phyloP scores from a whole-genome alignment of 2,113 vertebrate genomes.

The Rhynchopsitta pachyrhyncha region DNA sequence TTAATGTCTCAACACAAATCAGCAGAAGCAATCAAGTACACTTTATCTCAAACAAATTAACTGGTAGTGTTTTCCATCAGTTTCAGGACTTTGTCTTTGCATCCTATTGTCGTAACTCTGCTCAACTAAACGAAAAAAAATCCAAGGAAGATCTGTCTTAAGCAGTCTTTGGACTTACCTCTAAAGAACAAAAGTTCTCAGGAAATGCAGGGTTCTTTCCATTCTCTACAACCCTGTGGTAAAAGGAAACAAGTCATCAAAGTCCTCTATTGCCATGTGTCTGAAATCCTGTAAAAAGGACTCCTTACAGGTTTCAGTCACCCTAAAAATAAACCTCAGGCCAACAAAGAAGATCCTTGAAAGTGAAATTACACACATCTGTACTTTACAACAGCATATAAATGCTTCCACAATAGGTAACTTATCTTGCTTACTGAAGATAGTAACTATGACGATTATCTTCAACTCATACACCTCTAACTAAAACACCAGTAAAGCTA shows the following conservation, averaged over 20 bases:
- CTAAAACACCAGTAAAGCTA: not conserved
- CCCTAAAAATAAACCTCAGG: not conserved
- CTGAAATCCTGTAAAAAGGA: not conserved
- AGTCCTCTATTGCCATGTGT: constrained; percentile 15
- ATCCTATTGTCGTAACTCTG: not conserved
- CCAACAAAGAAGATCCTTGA: not conserved
- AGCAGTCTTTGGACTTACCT: constrained; percentile 15
- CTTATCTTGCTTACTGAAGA: not conserved
- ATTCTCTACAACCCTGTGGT: constrained; percentile 46
- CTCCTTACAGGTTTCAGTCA: not conserved
- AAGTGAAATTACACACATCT: not conserved
- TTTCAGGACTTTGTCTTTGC: not conserved
- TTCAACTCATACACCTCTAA: not conserved
- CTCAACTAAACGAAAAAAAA: not conserved
- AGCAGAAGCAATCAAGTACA: not conserved
- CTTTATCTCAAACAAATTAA: not conserved
- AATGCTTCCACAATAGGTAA: not conserved
- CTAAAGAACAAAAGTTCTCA: constrained; percentile 51
- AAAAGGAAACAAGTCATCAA: constrained; percentile 55
- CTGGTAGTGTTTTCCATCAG: not conserved
- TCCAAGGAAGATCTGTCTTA: not conserved
- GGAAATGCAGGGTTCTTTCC: constrained; percentile 52
- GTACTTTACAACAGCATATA: not conserved
- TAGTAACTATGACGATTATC: not conserved
- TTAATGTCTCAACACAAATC: not conserved